Evolutionary conservation across 2,113 vertebrate genomes (phyloP).

Genomic region (Ammodytes dubius): DNA sequence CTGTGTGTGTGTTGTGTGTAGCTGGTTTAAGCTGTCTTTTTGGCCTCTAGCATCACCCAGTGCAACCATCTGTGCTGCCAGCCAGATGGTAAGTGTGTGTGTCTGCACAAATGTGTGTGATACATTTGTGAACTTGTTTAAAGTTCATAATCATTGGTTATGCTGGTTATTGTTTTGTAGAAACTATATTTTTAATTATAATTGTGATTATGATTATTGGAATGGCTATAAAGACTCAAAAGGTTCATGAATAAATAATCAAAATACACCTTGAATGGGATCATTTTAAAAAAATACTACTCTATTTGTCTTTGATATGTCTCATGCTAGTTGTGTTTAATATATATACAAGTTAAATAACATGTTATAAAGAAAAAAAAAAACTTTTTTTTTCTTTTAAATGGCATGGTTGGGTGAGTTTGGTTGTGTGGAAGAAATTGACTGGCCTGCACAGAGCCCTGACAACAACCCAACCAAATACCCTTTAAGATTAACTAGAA

Average conservation of each 20-base stretch:
- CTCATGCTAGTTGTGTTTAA: neutral
- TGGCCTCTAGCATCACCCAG: slow-evolving; percentile 69
- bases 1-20: slow-evolving; percentile 37
- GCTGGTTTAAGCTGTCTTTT: slow-evolving; percentile 58
- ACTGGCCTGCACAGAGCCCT: no score
- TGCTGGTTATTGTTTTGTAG: slow-evolving; percentile 3
- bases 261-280: neutral
- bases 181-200: neutral
- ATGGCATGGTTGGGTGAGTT: no score
- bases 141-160: neutral
- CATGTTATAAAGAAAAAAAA: no score
- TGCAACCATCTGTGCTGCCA: slow-evolving; percentile 69
- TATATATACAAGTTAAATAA: neutral
- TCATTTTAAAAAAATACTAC: no score
- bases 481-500: no score
- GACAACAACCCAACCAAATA: no score
- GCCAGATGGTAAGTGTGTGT: slow-evolving; percentile 45
- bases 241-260: neutral
- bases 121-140: neutral
- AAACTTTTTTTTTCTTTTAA: no score
- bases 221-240: neutral
- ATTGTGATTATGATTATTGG: no score
- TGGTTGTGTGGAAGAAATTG: no score
- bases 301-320: neutral
- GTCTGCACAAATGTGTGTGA: slow-evolving; percentile 27